Percentiles rank a stretch among this genome's conserved stretches.
phyloP scores from a whole-genome alignment of 2,797 vertebrate species.

The Pseudochromis fuscus region DNA sequence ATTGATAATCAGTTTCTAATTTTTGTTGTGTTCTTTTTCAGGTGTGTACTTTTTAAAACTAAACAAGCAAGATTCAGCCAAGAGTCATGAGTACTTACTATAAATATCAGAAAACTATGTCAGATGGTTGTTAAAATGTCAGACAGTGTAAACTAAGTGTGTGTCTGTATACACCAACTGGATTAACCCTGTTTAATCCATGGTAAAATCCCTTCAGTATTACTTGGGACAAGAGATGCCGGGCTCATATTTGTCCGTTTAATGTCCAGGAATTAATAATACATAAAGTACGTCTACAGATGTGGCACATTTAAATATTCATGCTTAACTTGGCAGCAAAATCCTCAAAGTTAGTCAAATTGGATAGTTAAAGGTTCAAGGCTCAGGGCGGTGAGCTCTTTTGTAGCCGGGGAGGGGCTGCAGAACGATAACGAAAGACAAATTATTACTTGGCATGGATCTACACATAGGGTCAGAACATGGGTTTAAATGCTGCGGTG shows the following conservation, averaged over 20 bases:
- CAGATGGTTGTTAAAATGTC: slow-evolving; percentile 14
- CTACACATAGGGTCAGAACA: slow-evolving; percentile 68
- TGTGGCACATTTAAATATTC: slow-evolving; percentile 51
- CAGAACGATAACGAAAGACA: slow-evolving; percentile 53
- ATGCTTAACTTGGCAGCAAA: slow-evolving; percentile 47
- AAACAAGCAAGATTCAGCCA: not conserved
- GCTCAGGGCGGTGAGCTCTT: slow-evolving; percentile 44
- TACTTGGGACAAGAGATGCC: slow-evolving; percentile 27
- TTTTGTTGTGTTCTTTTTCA: not conserved
- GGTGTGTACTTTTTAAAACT: not conserved
- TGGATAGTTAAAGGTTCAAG: slow-evolving; percentile 66
- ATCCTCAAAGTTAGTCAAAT: slow-evolving; percentile 62
- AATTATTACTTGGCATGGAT: slow-evolving; percentile 68
- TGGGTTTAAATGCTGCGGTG: slow-evolving; percentile 62
- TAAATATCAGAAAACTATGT: slow-evolving; percentile 27
- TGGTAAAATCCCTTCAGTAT: slow-evolving; percentile 28
- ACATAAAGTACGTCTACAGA: slow-evolving; percentile 33
- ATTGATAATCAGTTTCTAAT: too few species aligned
- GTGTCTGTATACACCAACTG: slow-evolving; percentile 4
- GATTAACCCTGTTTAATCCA: slow-evolving; percentile 55
- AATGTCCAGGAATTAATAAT: slow-evolving; percentile 50
- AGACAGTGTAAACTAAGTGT: slow-evolving; percentile 6
- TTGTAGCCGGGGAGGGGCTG: slow-evolving; percentile 37
- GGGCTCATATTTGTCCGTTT: slow-evolving; percentile 49
- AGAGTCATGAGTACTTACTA: slow-evolving; percentile 1